Base-by-base conservation (phyloP, 2,113 vertebrate genomes). In the Apaloderma vittatum region DNA sequence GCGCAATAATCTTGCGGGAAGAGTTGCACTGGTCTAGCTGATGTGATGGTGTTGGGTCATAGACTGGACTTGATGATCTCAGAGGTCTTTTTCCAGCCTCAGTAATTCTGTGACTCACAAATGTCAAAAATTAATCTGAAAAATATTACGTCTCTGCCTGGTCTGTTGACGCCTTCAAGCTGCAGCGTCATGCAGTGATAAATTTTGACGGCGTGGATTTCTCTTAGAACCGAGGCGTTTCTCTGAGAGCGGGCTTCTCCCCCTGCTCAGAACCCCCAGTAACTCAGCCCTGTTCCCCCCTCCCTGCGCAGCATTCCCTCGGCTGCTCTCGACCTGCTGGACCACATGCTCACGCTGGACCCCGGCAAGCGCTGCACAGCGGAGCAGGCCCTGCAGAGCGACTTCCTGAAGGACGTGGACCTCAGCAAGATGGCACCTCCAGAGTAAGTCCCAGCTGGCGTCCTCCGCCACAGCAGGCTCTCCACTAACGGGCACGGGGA, bases 261-360 rank as follows among this genome's bases (percentile, higher is more conserved):
- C 8, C 9, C 2, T 8, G 24, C 77, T 96, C 26, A 65, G 40
- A 86, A 43, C 34, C n/a, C 29, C 70, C 21, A 3, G 14, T 82
- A 21, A 8, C 86, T 85, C 66, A 7, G 72, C 82, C 58, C 0
- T 29, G 4, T 83, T 40, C 32, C 82, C 36, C 6, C 1, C 88
- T 62, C 63, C 92, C 43, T 85, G 3, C 24, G 5, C 95, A 99
- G 99, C 97, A 98, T 99, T 97, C 99, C 99, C 55, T 94, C 97
- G 6, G 91, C 98, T 89, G 99, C 99, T 61, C 98, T 99, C 80
- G 99, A 99, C 96, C 97, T 99, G 96, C 97, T 99, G 92, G 99
- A 99, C 98, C 99, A 99, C 94, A 99, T 99, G 99, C 97, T 99
- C 97, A 99, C 99, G 9, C 98, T 99, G 22, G 99, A 99, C 98